phyloP scores from a whole-genome alignment of 2,113 vertebrate genomes.

The Rutilus rutilus region DNA sequence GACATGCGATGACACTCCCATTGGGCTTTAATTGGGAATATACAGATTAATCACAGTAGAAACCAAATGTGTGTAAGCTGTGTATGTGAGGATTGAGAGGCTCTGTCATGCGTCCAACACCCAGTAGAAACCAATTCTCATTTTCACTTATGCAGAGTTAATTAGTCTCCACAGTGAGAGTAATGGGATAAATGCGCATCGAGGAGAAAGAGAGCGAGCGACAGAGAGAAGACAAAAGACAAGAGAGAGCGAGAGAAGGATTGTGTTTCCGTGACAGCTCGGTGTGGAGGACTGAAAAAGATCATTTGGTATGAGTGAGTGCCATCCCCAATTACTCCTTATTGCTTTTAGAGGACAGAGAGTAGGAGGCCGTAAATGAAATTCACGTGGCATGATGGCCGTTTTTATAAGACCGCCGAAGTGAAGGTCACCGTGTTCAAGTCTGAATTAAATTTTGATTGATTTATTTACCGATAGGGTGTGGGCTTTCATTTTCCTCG shows the following conservation, averaged over 20 bases:
- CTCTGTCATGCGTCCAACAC: conserved; percentile 36
- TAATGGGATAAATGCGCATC: conserved; percentile 52
- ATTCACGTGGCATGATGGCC: conserved; percentile 47
- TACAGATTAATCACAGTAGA: conserved; percentile 35
- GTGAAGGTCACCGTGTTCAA: conserved; percentile 54
- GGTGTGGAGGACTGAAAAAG: conserved; percentile 47
- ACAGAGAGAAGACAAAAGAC: background rate
- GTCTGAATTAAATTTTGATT: conserved; percentile 61
- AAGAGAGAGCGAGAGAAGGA: conserved; percentile 14
- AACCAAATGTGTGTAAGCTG: conserved; percentile 37
- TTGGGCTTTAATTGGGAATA: conserved; percentile 48
- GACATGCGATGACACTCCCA: conserved; percentile 32
- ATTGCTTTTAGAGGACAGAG: conserved; percentile 58
- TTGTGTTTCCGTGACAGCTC: conserved; percentile 40
- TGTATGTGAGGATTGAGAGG: background rate
- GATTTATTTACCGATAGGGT: conserved; percentile 61
- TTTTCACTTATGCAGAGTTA: conserved; percentile 58
- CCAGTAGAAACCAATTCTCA: conserved; percentile 50
- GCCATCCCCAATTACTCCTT: conserved; percentile 60
- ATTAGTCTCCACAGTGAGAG: conserved; percentile 53
- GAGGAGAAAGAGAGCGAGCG: conserved; percentile 19
- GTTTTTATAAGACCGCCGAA: conserved; percentile 50
- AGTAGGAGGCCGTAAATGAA: conserved; percentile 53
- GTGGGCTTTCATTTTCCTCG: conserved; percentile 54
- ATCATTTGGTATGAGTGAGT: conserved; percentile 55